Base-by-base conservation (phyloP, 2,888 invertebrate species). In the Sphinx pinastri region DNA sequence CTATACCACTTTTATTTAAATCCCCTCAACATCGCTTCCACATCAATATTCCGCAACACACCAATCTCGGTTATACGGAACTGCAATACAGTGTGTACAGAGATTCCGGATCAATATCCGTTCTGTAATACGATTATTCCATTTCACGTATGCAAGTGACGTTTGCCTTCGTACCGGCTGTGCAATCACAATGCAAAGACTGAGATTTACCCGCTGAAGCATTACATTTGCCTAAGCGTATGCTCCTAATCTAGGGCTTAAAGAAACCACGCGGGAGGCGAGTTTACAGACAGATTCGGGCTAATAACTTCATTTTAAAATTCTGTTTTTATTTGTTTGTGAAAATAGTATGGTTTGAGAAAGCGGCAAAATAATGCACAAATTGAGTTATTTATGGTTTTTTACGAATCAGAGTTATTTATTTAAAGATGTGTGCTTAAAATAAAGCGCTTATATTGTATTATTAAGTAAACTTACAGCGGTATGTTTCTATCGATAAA, bases 51-150 rank as follows among this genome's bases (percentile, higher is more conserved):
- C 49, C 63, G 38, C 14, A 51, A 25, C 16, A 67, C 16, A 67
- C 14, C 66, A 67, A 51, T 45, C 6, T 16, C 13, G 14, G 47
- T 49, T 38, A 66, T 67, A 25, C 66, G 66, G 7, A 49, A 25
- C 25, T 67, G 25, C 45, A 60, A 60, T 60, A 60, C 38, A 38
- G 45, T 63, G 47, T 63, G 60, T 63, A 47, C 13, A 14, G 38
- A n/a, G 60, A 63, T 63, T 63, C 19, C 19, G 47, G 60, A 63
- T 63, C 60, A 63, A 63, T 63, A 63, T 49, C 60, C 60, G 60
- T 47, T 19, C 60, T 47, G 60, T 63, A 63, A 63, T 63, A 47
- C 60, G 60, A 47, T 19, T 63, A 63, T 19, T 49, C 47, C 47
- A 19, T 16, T 47, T 19, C 16, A 19, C 16, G 47, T 47, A 63